Evolutionary conservation across 1,140 invertebrate species (phyloP).

Genomic region (Sinonovacula constricta): DNA sequence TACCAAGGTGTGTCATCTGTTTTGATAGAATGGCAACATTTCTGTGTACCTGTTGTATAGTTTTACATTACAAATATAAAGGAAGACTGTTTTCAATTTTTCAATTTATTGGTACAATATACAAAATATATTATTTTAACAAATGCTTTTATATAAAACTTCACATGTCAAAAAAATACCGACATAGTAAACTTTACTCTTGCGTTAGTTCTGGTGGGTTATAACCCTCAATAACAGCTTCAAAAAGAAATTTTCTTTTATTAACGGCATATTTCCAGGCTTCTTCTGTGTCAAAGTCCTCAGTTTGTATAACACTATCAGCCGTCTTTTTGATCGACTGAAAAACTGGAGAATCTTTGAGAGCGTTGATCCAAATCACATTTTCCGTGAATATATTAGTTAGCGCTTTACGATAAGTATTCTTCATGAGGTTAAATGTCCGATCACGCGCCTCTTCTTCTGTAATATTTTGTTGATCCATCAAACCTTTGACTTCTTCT

Average conservation of each 20-base stretch:
- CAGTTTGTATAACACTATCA: neutral
- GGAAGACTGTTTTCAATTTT: too few species aligned
- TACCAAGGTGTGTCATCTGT: too few species aligned
- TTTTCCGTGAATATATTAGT: neutral
- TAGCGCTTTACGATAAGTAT: constrained; percentile 6
- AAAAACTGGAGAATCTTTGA: neutral
- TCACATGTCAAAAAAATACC: too few species aligned
- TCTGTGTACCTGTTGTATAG: too few species aligned
- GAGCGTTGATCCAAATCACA: neutral
- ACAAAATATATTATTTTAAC: too few species aligned
- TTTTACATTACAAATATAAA: too few species aligned
- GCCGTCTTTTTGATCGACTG: neutral
- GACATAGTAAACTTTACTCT: too few species aligned
- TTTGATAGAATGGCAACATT: too few species aligned
- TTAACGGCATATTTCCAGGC: neutral
- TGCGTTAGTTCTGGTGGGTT: neutral
- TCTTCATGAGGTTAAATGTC: neutral
- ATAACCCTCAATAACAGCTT: neutral
- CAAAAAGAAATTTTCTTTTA: neutral
- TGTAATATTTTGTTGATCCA: neutral
- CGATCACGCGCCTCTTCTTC: neutral
- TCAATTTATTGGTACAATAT: too few species aligned
- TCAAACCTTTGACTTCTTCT: neutral
- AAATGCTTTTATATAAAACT: too few species aligned
- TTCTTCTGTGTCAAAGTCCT: constrained; percentile 11